These are phyloP conservation scores for Drosophila micromelanica DNA, from an alignment of 1,140 invertebrate species.

Conservation along the genomic window DNA sequence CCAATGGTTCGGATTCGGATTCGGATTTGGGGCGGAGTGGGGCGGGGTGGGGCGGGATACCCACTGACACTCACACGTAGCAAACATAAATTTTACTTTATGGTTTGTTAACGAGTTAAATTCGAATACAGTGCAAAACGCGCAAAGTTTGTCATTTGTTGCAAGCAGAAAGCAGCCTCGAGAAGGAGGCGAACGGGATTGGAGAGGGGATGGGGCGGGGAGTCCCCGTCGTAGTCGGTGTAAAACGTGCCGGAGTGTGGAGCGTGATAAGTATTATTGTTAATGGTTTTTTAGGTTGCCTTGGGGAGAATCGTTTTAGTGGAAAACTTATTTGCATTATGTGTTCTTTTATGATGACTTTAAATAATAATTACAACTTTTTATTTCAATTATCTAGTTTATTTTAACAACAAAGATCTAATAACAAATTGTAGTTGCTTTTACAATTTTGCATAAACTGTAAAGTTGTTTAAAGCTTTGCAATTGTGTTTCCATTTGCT, in stretches of 20 bases:
- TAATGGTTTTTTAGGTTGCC: slow-evolving; percentile 41
- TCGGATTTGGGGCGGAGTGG: neutral
- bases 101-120: slow-evolving; percentile 83
- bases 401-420: too few species aligned
- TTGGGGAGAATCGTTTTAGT: slow-evolving; percentile 26
- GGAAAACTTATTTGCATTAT: slow-evolving; percentile 36
- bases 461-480: neutral
- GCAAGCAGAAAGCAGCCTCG: slow-evolving; percentile 44
- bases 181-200: neutral
- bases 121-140: slow-evolving; percentile 71
- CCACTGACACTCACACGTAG: slow-evolving; percentile 72
- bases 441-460: too few species aligned
- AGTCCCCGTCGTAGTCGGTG: slow-evolving; percentile 2
- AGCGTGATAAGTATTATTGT: slow-evolving; percentile 79
- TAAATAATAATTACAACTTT: slow-evolving; percentile 10
- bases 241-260: slow-evolving; percentile 68
- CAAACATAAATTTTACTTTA: slow-evolving; percentile 79
- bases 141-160: slow-evolving; percentile 76
- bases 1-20: neutral
- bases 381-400: slow-evolving; percentile 23
- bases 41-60: slow-evolving; percentile 1
- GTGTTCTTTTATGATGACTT: slow-evolving; percentile 11
- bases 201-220: neutral
- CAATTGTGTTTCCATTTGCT: neutral
- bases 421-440: too few species aligned